Evolutionary conservation across 2,888 invertebrate species (phyloP), one percentile per base, ranked within the genome.

Genomic region (Parnassius orleans): DNA sequence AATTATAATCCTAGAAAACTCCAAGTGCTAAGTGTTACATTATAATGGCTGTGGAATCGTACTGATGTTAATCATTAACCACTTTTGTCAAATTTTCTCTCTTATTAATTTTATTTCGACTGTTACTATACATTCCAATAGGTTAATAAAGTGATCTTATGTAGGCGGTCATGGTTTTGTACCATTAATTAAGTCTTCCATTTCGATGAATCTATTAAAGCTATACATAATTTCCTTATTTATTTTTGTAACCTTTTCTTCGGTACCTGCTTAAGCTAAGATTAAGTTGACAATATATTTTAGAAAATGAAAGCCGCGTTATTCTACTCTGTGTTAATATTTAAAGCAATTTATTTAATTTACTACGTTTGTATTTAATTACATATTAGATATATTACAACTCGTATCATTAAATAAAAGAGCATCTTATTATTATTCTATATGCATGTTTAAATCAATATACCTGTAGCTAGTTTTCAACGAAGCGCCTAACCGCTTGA

Each of bases 1-100:
- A 67, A 78, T 74, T 75, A 79, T 56, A 63, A 56, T 71, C 75
- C 72, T 87, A 85, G 81, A 76, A 77, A 71, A 79, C 78, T 84
- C 78, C 81, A 88, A 88, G 84, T 87, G 84, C 86, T 90, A 88
- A 86, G 84, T 86, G 82, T 85, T 84, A 86, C 67, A 76, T 72
- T 77, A 84, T 85, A 86, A 91, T 90, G 91, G 91, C 91, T 91
- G 91, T 91, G 91, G 89, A 87, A 87, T 84, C 77, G 87, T 83
- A 90, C 87, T 89, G 86, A 89, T 82, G 78, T 84, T 86, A 82
- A 83, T 80, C 79, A 82, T 81, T 83, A 82, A 83, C 83, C 79
- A 82, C 74, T 74, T 75, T 81, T 71, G 71, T 83, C 78, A 74
- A 81, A 78, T 73, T 76, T 72, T 78, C 72, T 78, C 75, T 80